Base-by-base conservation (phyloP, 2,888 invertebrate genomes). In the Eugnorisma glareosa region DNA sequence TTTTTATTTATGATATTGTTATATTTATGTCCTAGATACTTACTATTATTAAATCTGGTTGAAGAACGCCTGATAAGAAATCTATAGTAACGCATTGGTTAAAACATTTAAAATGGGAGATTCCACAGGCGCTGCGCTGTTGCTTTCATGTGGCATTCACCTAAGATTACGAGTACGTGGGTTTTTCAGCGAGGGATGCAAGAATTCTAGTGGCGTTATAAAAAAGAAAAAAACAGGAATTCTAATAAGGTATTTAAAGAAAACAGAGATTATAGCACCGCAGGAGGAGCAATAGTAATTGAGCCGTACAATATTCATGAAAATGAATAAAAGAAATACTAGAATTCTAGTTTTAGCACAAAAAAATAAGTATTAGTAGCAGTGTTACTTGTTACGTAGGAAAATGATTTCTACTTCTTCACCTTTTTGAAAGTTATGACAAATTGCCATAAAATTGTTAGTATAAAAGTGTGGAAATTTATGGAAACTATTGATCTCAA, bases 21-120 rank as follows among this genome's bases (percentile, higher is more conserved):
- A 18, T 0, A 8, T 21, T 3, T 8, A 31, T 2, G 18, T 8
- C 8, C 1, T 40, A 13, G n/a, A 18, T 31, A 21, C 40, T 43
- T 15, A 28, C 6, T 28, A 24, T 51, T 73, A 35, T 0, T 24
- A 57, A 35, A 2, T 5, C 35, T 18, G 24, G 37, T 51, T 57
- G 21, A 31, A 28, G 1, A 73, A 72, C 73, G 81, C 81, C 77
- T 80, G 15, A 40, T 54, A 64, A 31, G 15, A 45, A 45, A 21
- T 21, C 2, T 18, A 45, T 24, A 54, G 31, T 31, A 64, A 73
- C 31, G 3, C 7, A n/a, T 40, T 48, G 8, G 31, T 45, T 18
- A 18, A 11, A 57, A 59, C 3, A 28, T 51, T 43, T 1, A 1
- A 57, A 2, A 48, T 57, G 24, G 3, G 40, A 66, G 0, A 66